These are phyloP conservation scores for Ernsta delagoae DNA, from an alignment of 2,888 invertebrate genomes.

Conservation along the genomic window DNA sequence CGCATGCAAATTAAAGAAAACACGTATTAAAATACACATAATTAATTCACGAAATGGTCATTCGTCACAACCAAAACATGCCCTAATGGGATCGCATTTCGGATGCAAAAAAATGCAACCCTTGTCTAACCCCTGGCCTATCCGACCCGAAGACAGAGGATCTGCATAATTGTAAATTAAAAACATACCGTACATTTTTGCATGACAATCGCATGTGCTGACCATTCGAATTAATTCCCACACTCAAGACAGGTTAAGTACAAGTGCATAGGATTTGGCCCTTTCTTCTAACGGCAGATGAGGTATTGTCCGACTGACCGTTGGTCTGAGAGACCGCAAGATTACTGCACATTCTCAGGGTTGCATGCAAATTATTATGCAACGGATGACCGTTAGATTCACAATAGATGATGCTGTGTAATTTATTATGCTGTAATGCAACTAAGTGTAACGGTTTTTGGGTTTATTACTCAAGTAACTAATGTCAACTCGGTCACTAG, in stretches of 20 bases:
- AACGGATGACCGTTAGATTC: slow-evolving; percentile 58
- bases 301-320: slow-evolving; percentile 55
- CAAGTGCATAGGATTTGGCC: slow-evolving; percentile 62
- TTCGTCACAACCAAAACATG: slow-evolving; percentile 39
- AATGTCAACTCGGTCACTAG: no score
- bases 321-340: slow-evolving; percentile 51
- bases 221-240: slow-evolving; percentile 61
- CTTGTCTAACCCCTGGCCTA: slow-evolving; percentile 50
- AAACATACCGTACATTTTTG: slow-evolving; percentile 57
- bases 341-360: slow-evolving; percentile 53
- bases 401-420: slow-evolving; percentile 48
- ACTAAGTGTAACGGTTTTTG: not conserved
- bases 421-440: slow-evolving; percentile 43
- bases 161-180: slow-evolving; percentile 76
- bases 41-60: slow-evolving; percentile 20
- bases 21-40: not conserved
- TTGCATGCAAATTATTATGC: slow-evolving; percentile 65
- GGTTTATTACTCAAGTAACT: not conserved
- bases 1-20: slow-evolving; percentile 21
- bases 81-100: slow-evolving; percentile 41
- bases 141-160: slow-evolving; percentile 50
- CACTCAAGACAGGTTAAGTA: slow-evolving; percentile 63
- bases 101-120: slow-evolving; percentile 56
- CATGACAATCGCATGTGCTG: slow-evolving; percentile 58
- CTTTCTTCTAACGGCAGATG: slow-evolving; percentile 61